Base-by-base conservation (phyloP, 2,113 vertebrate species). In the Gambusia affinis region DNA sequence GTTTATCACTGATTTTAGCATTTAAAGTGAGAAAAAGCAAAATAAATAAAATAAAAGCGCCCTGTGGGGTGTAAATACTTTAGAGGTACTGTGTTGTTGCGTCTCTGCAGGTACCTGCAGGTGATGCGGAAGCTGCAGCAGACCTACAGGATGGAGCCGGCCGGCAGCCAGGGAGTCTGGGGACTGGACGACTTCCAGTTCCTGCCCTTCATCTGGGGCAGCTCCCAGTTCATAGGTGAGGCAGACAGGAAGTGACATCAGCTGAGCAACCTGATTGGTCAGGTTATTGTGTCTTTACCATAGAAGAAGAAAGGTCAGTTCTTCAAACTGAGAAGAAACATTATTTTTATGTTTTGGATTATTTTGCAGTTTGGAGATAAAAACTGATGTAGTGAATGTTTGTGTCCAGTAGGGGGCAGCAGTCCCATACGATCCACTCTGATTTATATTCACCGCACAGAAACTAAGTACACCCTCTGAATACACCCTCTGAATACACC, bases 151-250 rank as follows among this genome's bases (percentile, higher is more conserved):
- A 99, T 99, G 97, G 98, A 99, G 88, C 98, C 98, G 0, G 97
- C 98, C 0, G 97, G 98, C 65, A 99, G 98, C 92, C 98, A 99
- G 89, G 98, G 98, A 0, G 98, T 99, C 73, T 99, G 98, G 98
- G 97, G 98, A 73, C 95, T 99, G 78, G 97, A 99, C 3, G 97
- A 99, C 91, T 99, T 99, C 91, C 98, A 99, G 51, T 99, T 99
- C 64, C 93, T 99, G 17, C 98, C 98, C 79, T 99, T 99, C 92
- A 97, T 99, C 82, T 99, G 98, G 97, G 98, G 98, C 81, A 99
- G 97, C 75, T 95, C 97, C 1, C 98, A 99, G 88, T 95, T 99
- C 66, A 87, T 99, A 95, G 91, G 91, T 92, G 72, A 84, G 28
- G 14, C 44, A 47, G 44, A 5, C 15, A 33, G 29, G 31, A 22